A percentile compares a stretch with the other conserved stretches of the same genome.
phyloP scores from a whole-genome alignment of 2,888 invertebrate species.

The Limnephilus lunatus region DNA sequence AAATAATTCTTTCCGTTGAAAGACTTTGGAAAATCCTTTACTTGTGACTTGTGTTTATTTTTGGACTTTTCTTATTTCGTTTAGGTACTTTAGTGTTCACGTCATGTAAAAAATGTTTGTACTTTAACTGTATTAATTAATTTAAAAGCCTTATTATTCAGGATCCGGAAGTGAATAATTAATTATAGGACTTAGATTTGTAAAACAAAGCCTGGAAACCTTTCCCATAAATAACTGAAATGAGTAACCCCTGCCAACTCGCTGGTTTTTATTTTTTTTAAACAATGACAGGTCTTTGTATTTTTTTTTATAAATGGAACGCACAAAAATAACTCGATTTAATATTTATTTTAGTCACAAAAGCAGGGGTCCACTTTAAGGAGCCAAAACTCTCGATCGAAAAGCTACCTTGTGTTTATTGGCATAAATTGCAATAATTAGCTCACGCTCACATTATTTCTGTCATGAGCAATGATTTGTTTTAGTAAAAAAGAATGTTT shows the following conservation, averaged over 20 bases:
- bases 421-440: too few species aligned
- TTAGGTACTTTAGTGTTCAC: too few species aligned
- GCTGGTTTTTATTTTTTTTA: not conserved
- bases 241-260: not conserved
- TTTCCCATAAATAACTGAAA: not conserved
- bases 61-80: too few species aligned
- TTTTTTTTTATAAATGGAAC: not conserved
- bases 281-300: not conserved
- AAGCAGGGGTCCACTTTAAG: not conserved
- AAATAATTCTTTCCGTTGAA: too few species aligned
- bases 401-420: too few species aligned
- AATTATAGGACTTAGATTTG: not conserved
- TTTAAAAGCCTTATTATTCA: not conserved
- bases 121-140: not conserved
- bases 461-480: too few species aligned
- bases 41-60: too few species aligned
- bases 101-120: not conserved
- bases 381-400: too few species aligned
- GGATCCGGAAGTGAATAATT: slow-evolving; percentile 5
- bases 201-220: not conserved
- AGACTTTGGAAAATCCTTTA: too few species aligned
- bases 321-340: not conserved
- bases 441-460: too few species aligned
- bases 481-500: too few species aligned
- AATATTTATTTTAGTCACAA: not conserved